Conservation (phyloP, 2,797 vertebrate species). For the Alectoris magna region DNA sequence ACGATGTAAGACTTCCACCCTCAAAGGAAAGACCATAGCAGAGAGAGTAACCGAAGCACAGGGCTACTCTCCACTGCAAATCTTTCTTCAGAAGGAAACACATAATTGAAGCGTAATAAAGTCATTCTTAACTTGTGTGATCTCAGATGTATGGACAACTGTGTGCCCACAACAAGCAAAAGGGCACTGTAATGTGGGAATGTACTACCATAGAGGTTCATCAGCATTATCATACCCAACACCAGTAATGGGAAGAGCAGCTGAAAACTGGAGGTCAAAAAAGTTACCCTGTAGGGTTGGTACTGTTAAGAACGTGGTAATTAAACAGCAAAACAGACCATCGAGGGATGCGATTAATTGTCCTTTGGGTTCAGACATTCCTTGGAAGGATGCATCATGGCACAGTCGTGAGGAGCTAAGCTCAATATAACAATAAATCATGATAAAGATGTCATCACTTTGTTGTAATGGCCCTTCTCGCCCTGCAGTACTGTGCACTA, state of each 20-base stretch:
- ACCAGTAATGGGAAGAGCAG: background rate
- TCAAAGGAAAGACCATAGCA: background rate
- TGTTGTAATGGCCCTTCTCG: background rate
- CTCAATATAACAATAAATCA: background rate
- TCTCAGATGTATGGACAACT: background rate
- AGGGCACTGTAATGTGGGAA: background rate
- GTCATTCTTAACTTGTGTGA: background rate
- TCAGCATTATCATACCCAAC: background rate
- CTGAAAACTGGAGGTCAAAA: background rate
- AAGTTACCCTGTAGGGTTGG: rapidly evolving
- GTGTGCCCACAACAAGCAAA: background rate
- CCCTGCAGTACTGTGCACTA: background rate
- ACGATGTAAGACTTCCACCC: background rate
- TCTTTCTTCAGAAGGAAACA: background rate
- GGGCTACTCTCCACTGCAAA: background rate
- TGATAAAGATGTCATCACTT: constrained; percentile 17
- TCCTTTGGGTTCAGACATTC: background rate
- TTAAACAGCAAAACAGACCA: background rate
- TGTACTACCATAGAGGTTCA: too few species aligned
- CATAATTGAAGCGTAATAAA: rapidly evolving
- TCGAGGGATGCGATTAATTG: background rate
- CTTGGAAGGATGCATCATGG: background rate
- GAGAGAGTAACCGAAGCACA: background rate
- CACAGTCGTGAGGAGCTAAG: rapidly evolving
- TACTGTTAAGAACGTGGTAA: background rate